Conservation (phyloP, 2,888 invertebrate species). For the Cantharis lateralis region DNA sequence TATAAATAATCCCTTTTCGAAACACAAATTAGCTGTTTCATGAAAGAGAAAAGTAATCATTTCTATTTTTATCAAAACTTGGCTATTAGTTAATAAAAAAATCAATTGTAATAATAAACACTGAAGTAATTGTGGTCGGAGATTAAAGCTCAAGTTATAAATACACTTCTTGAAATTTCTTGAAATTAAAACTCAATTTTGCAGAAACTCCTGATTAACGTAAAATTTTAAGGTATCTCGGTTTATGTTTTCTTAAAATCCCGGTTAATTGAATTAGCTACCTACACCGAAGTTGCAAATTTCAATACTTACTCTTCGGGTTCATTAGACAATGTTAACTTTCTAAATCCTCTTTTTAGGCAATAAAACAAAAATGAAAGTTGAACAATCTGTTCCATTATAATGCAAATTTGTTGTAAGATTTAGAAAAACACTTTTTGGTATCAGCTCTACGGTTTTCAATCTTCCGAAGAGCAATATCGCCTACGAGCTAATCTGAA, state of each 20-base stretch:
- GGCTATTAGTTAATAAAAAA: background rate
- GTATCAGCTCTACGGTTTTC: background rate
- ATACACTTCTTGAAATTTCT: background rate
- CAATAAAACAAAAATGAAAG: background rate
- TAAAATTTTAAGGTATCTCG: background rate
- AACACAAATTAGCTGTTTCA: background rate
- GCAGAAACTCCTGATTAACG: background rate
- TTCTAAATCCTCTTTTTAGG: background rate
- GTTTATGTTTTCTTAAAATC: background rate
- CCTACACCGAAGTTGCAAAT: background rate
- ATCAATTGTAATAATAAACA: background rate
- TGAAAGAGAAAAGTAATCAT: background rate
- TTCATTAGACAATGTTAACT: background rate
- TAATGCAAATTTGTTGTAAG: background rate
- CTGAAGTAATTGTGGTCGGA: background rate
- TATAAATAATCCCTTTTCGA: background rate
- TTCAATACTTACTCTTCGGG: background rate
- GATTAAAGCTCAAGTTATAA: background rate
- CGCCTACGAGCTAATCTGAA: background rate
- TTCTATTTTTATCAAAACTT: conserved; percentile 2
- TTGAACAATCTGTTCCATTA: background rate
- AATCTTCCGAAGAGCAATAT: background rate
- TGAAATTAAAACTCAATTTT: background rate
- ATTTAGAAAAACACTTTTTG: too few species aligned
- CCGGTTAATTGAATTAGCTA: background rate